Conservation (phyloP, 2,888 invertebrate species). For the Tetramorium bicarinatum region DNA sequence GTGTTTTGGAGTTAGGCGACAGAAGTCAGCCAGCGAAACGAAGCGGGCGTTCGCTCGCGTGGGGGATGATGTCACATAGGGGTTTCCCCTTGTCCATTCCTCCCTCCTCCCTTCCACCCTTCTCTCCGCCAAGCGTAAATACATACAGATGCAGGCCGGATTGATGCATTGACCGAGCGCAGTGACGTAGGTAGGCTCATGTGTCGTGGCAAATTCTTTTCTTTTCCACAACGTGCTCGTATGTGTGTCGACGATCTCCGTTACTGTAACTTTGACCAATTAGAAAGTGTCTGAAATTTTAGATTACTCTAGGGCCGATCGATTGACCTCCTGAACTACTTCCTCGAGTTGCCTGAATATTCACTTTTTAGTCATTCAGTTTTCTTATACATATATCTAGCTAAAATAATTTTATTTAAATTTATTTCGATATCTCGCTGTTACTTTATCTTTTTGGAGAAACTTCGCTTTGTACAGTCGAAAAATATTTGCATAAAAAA, state of each 20-base stretch:
- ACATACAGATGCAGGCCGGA: slow-evolving; percentile 79
- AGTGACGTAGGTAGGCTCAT: slow-evolving; percentile 73
- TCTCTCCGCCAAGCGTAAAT: slow-evolving; percentile 73
- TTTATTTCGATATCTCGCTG: not conserved
- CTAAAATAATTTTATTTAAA: not conserved
- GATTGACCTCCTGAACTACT: slow-evolving; percentile 8
- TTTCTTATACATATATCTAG: not conserved
- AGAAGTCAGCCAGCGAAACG: slow-evolving; percentile 86
- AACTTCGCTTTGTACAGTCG: not conserved
- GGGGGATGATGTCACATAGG: slow-evolving; percentile 85
- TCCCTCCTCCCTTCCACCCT: not conserved
- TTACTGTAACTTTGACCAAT: not conserved
- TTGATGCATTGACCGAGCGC: slow-evolving; percentile 79
- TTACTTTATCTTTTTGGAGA: not conserved
- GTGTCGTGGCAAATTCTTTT: slow-evolving; percentile 19
- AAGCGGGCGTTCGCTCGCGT: slow-evolving; percentile 76
- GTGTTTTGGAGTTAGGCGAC: slow-evolving; percentile 84
- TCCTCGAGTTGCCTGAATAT: not conserved
- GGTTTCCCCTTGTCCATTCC: slow-evolving; percentile 68
- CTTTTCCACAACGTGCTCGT: slow-evolving; percentile 29
- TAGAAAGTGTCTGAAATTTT: not conserved
- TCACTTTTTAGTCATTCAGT: not conserved
- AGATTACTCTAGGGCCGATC: not conserved
- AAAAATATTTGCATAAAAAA: slow-evolving; percentile 4
- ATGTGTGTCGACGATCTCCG: not conserved